Conservation (phyloP, 2,113 vertebrate genomes). For the Ceyx melanurus region DNA sequence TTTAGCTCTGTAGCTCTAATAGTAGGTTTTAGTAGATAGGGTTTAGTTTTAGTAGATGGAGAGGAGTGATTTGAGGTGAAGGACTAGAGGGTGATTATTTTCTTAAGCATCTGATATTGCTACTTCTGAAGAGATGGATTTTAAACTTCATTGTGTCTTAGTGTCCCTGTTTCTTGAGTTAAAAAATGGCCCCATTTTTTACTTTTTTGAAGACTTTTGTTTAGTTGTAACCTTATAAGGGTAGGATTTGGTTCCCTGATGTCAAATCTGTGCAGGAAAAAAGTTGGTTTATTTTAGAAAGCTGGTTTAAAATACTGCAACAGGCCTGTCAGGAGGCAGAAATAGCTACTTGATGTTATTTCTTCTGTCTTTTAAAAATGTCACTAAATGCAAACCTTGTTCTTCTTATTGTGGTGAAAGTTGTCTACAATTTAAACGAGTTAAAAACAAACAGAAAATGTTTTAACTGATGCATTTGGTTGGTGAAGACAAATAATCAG, state of each 20-base stretch:
- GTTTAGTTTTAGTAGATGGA: background rate
- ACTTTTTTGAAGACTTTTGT: background rate
- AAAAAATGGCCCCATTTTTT: background rate
- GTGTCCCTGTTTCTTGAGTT: background rate
- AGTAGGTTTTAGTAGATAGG: background rate
- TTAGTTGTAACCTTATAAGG: conserved; percentile 26
- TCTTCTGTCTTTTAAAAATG: background rate
- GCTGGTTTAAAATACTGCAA: conserved; percentile 19
- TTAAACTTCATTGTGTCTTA: background rate
- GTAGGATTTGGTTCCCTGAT: conserved; percentile 15
- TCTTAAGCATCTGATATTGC: background rate
- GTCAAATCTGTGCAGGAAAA: background rate
- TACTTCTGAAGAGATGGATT: background rate
- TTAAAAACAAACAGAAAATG: background rate
- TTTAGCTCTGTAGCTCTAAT: background rate
- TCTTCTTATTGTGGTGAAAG: background rate
- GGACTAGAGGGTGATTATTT: background rate
- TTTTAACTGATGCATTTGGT: background rate
- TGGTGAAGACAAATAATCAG: background rate
- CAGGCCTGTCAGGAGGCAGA: background rate
- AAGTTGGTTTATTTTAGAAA: conserved; percentile 32
- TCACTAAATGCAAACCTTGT: background rate
- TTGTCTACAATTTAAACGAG: background rate
- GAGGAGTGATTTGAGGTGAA: background rate
- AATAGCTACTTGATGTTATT: conserved; percentile 15